Evolutionary conservation across 2,797 vertebrate genomes (phyloP).

Genomic region (Xenops minutus): DNA sequence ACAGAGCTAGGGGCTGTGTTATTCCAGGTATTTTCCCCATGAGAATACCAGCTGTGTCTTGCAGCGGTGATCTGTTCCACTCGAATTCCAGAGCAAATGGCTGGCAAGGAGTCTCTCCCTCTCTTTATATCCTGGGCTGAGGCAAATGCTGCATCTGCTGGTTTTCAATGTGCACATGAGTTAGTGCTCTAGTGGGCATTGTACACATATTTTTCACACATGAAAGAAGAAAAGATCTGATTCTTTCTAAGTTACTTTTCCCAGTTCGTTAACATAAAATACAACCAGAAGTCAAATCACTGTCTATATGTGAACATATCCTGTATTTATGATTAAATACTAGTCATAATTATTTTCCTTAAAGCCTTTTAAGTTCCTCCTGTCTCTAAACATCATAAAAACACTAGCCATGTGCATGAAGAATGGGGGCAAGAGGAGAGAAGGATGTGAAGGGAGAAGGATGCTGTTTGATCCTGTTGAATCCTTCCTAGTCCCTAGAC

Average conservation of each 20-base stretch:
- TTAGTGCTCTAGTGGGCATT: not conserved
- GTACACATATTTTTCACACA: not conserved
- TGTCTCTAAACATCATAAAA: not conserved
- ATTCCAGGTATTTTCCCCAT: not conserved
- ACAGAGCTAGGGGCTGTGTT: not conserved
- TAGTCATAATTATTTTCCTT: not conserved
- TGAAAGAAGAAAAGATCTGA: not conserved
- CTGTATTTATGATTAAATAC: not conserved
- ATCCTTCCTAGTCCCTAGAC: not conserved
- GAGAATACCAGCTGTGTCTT: not conserved
- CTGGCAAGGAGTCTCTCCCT: not conserved
- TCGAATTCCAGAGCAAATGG: not conserved
- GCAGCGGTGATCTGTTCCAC: not conserved
- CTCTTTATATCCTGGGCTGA: not conserved
- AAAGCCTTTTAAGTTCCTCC: not conserved
- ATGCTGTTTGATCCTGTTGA: not conserved
- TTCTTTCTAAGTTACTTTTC: not conserved
- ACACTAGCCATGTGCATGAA: accelerated
- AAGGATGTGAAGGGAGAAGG: not conserved
- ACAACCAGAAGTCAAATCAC: not conserved
- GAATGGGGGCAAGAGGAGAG: not conserved
- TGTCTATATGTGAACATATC: not conserved
- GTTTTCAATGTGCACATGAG: not conserved
- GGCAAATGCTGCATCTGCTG: not conserved
- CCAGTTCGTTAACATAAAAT: not conserved